Evolutionary conservation across 2,797 vertebrate species (phyloP), one percentile per base, ranked within the genome.

Genomic region (Kryptopterus vitreolus): DNA sequence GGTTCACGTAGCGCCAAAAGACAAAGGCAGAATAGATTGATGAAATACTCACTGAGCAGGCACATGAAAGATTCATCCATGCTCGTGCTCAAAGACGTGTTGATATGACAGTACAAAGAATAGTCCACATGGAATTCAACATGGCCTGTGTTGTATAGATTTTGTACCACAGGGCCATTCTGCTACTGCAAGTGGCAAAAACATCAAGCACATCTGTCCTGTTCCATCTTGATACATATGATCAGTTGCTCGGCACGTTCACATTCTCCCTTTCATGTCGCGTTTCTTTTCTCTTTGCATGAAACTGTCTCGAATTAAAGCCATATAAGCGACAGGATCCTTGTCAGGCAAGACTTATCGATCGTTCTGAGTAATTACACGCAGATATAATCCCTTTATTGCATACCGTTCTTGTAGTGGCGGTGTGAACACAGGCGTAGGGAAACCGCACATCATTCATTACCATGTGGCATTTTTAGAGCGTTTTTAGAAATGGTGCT

Each of bases 301-400:
- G 22, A 70, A 66, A 38, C 11, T 20, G 50, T 70, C 22, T 16
- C 53, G 48, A 13, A n/a, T 29, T 26, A 29, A n/a, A 58, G 29
- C n/a, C 3, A 0, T 59, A 46, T 46, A 33, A 68, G n/a, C 20
- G 5, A 16, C 26, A 13, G 33, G 55, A 53, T 48, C 33, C 53
- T 52, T 35, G 43, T 33, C 79, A 50, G 18, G 75, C 20, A 13
- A 52, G 59, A 48, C n/a, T 61, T 77, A 82, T 75, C 46, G 48
- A 76, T 76, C 63, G 15, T 62, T 65, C 58, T 48, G 59, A 50
- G 15, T 82, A 76, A 78, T 82, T 85, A 78, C 74, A 75, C 31
- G 24, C 61, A 55, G 15, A 72, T 66, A 43, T 55, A 55, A 69
- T 80, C 59, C 4, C 12, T 35, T 55, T 29, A 59, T 61, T n/a